phyloP scores from a whole-genome alignment of 2,888 invertebrate species.

The Netelia inedita region DNA sequence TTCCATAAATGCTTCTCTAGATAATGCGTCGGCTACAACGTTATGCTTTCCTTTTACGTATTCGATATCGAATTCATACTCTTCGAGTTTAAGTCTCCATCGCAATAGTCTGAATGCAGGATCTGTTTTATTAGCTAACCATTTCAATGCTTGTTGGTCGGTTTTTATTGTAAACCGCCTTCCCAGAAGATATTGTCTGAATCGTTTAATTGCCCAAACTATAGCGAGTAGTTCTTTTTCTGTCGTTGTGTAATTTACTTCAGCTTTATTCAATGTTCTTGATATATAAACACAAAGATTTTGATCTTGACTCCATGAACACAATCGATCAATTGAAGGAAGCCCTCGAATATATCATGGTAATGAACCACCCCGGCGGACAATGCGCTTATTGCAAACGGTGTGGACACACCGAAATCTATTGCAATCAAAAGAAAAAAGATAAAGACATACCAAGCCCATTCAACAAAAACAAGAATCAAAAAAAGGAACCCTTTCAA shows the following conservation, averaged over 20 bases:
- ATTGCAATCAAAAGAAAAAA: constrained; percentile 50
- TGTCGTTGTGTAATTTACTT: constrained; percentile 1
- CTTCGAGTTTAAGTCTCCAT: constrained; percentile 72
- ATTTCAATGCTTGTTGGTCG: too few relatives aligned
- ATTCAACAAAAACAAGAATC: constrained; percentile 42
- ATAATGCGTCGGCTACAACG: too few relatives aligned
- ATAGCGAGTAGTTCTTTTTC: constrained; percentile 71
- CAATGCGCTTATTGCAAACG: constrained; percentile 44
- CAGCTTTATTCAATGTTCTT: constrained; percentile 34
- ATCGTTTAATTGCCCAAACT: constrained; percentile 62
- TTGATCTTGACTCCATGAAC: constrained; percentile 47
- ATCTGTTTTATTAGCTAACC: background rate
- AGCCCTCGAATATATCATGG: constrained; percentile 43
- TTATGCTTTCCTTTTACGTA: constrained; percentile 73
- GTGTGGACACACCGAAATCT: constrained; percentile 45
- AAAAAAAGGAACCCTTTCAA: constrained; percentile 20
- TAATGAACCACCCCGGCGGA: constrained; percentile 51
- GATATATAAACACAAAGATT: background rate
- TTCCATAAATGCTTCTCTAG: too few relatives aligned
- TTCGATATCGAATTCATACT: constrained; percentile 75
- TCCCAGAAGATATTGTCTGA: too few relatives aligned
- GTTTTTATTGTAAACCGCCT: too few relatives aligned
- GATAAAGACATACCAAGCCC: constrained; percentile 50
- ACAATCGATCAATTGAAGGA: constrained; percentile 31
- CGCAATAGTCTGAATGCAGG: constrained; percentile 15